These are phyloP conservation scores for Stenichneumon culpator DNA, from an alignment of 2,888 invertebrate genomes.

Conservation along the genomic window DNA sequence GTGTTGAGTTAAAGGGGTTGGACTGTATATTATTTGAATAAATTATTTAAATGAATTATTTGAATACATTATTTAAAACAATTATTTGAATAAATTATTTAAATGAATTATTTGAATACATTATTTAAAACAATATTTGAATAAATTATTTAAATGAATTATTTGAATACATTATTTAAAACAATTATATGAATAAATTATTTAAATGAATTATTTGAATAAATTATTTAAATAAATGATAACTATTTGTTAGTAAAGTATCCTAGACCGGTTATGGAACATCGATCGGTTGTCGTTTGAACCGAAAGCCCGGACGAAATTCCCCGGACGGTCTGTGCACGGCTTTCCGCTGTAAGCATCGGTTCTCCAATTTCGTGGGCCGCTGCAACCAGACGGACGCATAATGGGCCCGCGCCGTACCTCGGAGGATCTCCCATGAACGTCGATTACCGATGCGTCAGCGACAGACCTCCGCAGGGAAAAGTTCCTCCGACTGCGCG, in stretches of 20 bases:
- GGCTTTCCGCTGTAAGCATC: constrained; percentile 1
- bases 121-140: no score
- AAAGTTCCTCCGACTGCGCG: constrained; percentile 44
- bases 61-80: no score
- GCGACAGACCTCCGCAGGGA: constrained; percentile 54
- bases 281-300: background rate
- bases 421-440: constrained; percentile 47
- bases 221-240: background rate
- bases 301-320: constrained; percentile 6
- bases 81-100: no score
- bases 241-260: background rate
- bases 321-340: constrained; percentile 4
- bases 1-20: no score
- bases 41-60: no score
- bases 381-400: constrained; percentile 58
- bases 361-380: constrained; percentile 60
- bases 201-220: no score
- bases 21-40: no score
- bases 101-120: no score
- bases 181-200: no score
- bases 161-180: background rate
- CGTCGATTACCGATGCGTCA: constrained; percentile 67
- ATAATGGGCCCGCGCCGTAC: constrained; percentile 53
- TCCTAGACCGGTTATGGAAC: background rate
- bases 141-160: no score